Conservation (phyloP, 2,888 invertebrate species). For the Mesoligia furuncula region DNA sequence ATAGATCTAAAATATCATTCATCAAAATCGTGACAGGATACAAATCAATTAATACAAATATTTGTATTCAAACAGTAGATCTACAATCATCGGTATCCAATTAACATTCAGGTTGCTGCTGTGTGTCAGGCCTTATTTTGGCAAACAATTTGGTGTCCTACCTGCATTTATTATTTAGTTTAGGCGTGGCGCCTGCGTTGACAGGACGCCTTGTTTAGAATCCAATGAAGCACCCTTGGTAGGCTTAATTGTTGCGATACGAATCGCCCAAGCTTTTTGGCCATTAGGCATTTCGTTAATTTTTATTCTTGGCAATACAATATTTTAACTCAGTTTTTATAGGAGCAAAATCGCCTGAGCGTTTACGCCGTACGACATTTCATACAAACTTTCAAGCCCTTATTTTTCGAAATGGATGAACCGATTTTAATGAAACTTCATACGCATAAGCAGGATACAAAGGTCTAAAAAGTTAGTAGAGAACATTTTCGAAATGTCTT, state of each 20-base stretch:
- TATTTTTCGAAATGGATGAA: no score
- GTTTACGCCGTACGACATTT: no score
- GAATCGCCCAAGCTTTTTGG: neutral
- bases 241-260: neutral
- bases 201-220: conserved; percentile 14
- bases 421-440: no score
- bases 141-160: conserved; percentile 46
- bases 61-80: conserved; percentile 60
- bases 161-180: conserved; percentile 40
- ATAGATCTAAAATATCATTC: conserved; percentile 18
- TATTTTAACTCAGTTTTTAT: neutral
- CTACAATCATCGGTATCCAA: conserved; percentile 53
- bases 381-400: no score
- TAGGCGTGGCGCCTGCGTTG: conserved; percentile 27
- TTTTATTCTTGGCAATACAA: neutral
- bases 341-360: neutral
- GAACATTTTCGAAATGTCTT: no score
- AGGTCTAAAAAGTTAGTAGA: no score
- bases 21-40: conserved; percentile 56
- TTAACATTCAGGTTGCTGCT: conserved; percentile 51
- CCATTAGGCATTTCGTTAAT: neutral
- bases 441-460: no score
- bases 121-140: conserved; percentile 54
- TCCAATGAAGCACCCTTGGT: neutral
- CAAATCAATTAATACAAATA: conserved; percentile 60